Percentiles rank a stretch among this genome's conserved stretches.
Conservation (phyloP, 2,888 invertebrate species). For the Cryptosula pallasiana region DNA sequence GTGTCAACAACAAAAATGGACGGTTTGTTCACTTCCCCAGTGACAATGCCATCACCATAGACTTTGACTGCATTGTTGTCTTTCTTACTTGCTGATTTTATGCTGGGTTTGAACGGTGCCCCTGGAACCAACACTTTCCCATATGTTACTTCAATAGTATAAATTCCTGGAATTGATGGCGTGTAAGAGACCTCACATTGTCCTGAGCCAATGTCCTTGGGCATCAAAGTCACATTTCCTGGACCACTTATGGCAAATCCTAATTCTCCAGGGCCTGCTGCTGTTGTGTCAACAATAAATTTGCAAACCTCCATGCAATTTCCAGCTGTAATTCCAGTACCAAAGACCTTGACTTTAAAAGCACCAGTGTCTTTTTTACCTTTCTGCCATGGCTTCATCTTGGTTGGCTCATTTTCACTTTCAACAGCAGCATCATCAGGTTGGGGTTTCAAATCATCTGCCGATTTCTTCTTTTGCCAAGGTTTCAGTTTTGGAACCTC, state of each 20-base stretch:
- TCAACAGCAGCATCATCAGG: background rate
- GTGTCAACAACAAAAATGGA: constrained; percentile 65
- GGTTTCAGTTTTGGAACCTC: background rate
- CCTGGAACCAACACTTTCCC: constrained; percentile 74
- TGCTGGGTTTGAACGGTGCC: constrained; percentile 1
- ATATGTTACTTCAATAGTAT: constrained; percentile 76
- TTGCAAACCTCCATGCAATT: constrained; percentile 72
- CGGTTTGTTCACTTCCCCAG: background rate
- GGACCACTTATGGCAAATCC: constrained; percentile 53
- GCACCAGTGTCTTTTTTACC: background rate
- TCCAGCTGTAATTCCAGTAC: constrained; percentile 66
- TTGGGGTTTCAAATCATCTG: background rate
- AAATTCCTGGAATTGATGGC: constrained; percentile 62
- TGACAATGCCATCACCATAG: background rate
- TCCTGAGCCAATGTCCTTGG: background rate
- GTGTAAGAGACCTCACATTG: constrained; percentile 65
- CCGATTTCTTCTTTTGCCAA: background rate
- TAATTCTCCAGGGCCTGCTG: constrained; percentile 81
- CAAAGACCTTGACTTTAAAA: constrained; percentile 64
- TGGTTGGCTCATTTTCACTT: background rate
- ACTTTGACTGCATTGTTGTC: background rate
- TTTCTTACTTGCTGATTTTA: background rate
- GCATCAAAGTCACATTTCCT: background rate
- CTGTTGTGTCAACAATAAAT: constrained; percentile 82
- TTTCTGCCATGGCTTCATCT: background rate